A percentile compares a stretch with the other conserved stretches of the same genome.
These are phyloP conservation scores for Syrista parreyssii DNA, from an alignment of 2,888 invertebrate genomes.

Conservation along the genomic window DNA sequence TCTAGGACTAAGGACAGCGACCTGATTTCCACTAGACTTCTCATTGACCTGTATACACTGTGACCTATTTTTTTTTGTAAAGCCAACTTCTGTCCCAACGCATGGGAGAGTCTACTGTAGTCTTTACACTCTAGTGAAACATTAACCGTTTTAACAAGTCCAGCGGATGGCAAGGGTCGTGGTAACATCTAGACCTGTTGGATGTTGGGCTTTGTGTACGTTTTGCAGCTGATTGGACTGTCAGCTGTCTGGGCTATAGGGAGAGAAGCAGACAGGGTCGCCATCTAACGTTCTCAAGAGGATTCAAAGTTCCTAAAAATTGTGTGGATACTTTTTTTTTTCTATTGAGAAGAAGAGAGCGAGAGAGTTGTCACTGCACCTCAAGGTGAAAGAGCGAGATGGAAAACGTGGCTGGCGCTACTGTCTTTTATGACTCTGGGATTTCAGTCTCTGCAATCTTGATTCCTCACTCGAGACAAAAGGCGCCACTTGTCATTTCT, in stretches of 20 bases:
- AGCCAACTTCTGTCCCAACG: not conserved
- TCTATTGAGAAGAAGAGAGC: not conserved
- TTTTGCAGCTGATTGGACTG: constrained; percentile 46
- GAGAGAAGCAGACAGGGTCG: not conserved
- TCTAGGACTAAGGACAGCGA: not conserved
- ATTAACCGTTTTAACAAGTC: not conserved
- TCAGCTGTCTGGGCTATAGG: constrained; percentile 36
- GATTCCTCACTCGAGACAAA: not conserved
- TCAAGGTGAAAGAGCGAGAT: not conserved
- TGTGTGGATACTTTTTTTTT: not conserved
- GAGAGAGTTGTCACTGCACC: not conserved
- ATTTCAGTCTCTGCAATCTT: not conserved
- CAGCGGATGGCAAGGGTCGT: not conserved
- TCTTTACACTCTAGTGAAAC: not conserved
- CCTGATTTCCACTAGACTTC: not conserved
- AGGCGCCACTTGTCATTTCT: not conserved
- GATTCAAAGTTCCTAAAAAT: not conserved
- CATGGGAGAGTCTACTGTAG: not conserved
- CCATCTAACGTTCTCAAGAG: not conserved
- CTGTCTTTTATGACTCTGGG: not conserved
- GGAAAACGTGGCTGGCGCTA: not conserved
- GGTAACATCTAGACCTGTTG: constrained; percentile 39
- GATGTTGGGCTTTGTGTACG: constrained; percentile 43
- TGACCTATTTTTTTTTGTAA: not conserved
- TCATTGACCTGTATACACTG: not conserved